Base-by-base conservation (phyloP, 2,888 invertebrate genomes). In the Diarsia dahlii region DNA sequence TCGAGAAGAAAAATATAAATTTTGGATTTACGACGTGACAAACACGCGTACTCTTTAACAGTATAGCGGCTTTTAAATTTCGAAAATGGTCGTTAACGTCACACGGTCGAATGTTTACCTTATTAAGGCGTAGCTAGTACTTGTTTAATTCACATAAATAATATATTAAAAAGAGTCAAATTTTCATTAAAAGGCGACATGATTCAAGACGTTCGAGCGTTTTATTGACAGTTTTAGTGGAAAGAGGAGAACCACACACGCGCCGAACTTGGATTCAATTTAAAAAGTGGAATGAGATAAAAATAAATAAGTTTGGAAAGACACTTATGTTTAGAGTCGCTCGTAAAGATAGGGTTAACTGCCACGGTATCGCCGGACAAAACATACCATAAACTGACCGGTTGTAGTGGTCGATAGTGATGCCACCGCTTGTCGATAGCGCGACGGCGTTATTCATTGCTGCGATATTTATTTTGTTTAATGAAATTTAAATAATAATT, bases 301-400 rank as follows among this genome's bases (percentile, higher is more conserved):
- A 95, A 95, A 96, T 96, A 96, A 96, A 96, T 96, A 96, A 96
- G 95, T 94, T 94, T 91, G 91, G 93, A 94, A 93, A 95, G 96
- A 96, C 96, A 95, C 96, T 96, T 95, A 96, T 95, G 96, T 96
- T 96, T 96, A 95, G 96, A 95, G 96, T 89, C 93, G 94, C 90
- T 94, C 96, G 94, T 96, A 96, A 96, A 96, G 96, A 96, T 96
- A 96, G 96, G 96, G 96, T 95, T 95, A 96, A 96, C 96, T 95
- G 96, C 94, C 93, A 94, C 92, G 90, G 95, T 95, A 95, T 94
- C 95, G 94, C 93, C 91, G 94, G 93, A 95, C 95, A 95, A 95
- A 95, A 95, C 96, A 95, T 95, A 95, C 94, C 95, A 95, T 95
- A 95, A 96, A 95, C 92, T 94, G 95, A 92, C 95, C 95, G 94